phyloP scores from a whole-genome alignment of 2,888 invertebrate species.

The Trichacis sp. region DNA sequence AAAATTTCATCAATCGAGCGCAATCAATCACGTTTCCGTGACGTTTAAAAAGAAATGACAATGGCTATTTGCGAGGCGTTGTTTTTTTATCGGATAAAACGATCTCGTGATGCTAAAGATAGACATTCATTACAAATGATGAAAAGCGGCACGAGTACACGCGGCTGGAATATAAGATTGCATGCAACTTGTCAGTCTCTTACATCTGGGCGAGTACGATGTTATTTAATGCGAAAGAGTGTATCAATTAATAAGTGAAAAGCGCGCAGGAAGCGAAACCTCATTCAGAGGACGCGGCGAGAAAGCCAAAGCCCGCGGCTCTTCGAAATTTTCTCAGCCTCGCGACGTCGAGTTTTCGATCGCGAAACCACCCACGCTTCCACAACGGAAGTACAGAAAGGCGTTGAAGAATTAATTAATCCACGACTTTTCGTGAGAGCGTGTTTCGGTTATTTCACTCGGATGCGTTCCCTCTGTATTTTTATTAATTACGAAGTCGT shows the following conservation, averaged over 20 bases:
- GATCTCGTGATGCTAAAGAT: neutral
- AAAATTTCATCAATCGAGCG: neutral
- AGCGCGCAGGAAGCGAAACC: conserved; percentile 42
- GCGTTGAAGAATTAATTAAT: neutral
- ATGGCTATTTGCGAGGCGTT: conserved; percentile 3
- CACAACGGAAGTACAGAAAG: neutral
- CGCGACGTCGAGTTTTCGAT: conserved; percentile 2
- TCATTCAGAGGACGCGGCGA: conserved; percentile 34
- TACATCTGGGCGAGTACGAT: conserved; percentile 22
- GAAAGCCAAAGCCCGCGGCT: conserved; percentile 20
- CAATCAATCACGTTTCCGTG: conserved; percentile 7
- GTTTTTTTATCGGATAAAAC: neutral
- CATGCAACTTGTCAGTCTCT: conserved; percentile 27
- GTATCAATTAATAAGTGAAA: conserved; percentile 46
- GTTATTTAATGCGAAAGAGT: conserved; percentile 42
- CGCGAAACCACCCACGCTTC: conserved; percentile 3
- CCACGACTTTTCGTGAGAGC: neutral
- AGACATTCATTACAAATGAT: conserved; percentile 1
- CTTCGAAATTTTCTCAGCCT: conserved; percentile 5
- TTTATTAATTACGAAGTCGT: no score
- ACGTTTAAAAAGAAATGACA: conserved; percentile 5
- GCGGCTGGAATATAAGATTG: conserved; percentile 5
- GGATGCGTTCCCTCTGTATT: no score
- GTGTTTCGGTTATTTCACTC: neutral
- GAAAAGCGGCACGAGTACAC: neutral